These are phyloP conservation scores for Tenualosa ilisha DNA, from an alignment of 2,797 vertebrate genomes.

Conservation along the genomic window DNA sequence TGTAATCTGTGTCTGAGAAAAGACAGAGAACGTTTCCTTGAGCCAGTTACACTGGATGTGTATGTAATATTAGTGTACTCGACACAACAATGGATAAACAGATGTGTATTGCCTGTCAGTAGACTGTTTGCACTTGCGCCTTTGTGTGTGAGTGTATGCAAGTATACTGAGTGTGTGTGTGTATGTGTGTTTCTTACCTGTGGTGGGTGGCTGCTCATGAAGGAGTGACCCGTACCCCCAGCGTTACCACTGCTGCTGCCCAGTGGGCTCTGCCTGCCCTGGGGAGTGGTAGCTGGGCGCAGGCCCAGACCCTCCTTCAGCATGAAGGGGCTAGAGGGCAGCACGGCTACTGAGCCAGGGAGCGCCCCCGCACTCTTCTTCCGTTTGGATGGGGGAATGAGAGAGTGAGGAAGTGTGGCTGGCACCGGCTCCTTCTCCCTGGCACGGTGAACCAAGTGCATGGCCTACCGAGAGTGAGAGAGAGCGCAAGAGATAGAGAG, in stretches of 20 bases:
- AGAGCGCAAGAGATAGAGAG: slow-evolving; percentile 10
- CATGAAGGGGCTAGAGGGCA: slow-evolving; percentile 80
- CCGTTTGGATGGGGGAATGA: slow-evolving; percentile 90
- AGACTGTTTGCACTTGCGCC: not conserved
- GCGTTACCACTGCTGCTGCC: slow-evolving; percentile 68
- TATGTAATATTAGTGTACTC: not conserved
- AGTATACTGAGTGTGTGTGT: not conserved
- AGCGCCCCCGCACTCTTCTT: slow-evolving; percentile 80
- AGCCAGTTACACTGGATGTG: not conserved
- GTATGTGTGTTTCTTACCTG: slow-evolving; percentile 69
- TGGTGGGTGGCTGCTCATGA: slow-evolving; percentile 72
- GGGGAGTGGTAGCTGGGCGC: slow-evolving; percentile 71
- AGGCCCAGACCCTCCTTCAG: slow-evolving; percentile 83
- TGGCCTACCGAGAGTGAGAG: slow-evolving; percentile 74
- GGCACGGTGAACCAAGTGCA: slow-evolving; percentile 96
- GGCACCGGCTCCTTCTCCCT: slow-evolving; percentile 93
- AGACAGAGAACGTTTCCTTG: not conserved
- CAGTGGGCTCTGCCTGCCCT: slow-evolving; percentile 74
- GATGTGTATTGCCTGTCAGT: not conserved
- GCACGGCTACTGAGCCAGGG: slow-evolving; percentile 81
- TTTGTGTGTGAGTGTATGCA: not conserved
- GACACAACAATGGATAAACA: not conserved
- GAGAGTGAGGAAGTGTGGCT: slow-evolving; percentile 76
- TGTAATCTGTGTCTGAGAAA: not conserved
- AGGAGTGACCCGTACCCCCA: slow-evolving; percentile 60